Base-by-base conservation (phyloP, 2,113 vertebrate species). In the Oryzias melastigma region DNA sequence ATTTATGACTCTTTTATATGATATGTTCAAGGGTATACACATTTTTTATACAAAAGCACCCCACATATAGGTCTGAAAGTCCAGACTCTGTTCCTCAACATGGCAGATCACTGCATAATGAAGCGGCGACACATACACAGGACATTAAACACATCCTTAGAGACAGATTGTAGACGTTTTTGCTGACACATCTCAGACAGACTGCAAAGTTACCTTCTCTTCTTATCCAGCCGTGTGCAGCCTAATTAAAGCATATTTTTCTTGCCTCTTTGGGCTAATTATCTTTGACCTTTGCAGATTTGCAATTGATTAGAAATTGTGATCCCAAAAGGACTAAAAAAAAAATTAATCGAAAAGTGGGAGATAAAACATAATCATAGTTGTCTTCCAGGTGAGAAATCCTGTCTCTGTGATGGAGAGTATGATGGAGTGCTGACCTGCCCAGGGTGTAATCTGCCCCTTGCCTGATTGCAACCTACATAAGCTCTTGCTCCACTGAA, bases 241-340 rank as follows among this genome's bases (percentile, higher is more conserved):
- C 67, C 75, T 81, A 85, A 87, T 90, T 87, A 87, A 83, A 80
- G 72, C 65, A 48, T 80, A 70, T 85, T 85, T 80, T 85, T 84
- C 78, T 73, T 65, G 56, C 67, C 57, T 16, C 43, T 12, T 35
- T 35, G 8, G 62, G 58, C 76, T 85, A 84, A 87, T 85, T 86
- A 74, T 67, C 54, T 67, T 65, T 86, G 85, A 88, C 85, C 88
- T 84, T 85, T 83, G 63, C 46, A 65, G 45, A 68, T 58, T 77
- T 76, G 77, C 52, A 51, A 72, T 83, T 85, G 67, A 90, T 83
- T 83, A 71, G 75, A 83, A 84, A 67, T 42, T 24, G 61, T 62
- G 80, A 79, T 75, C 76, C 69, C 51, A 56, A 0, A 1, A 68
- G 53, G 58, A 53, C 51, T 41, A n/a, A 25, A 68, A 49, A n/a